Conservation (phyloP, 2,113 vertebrate genomes). For the Semicossyphus pulcher region DNA sequence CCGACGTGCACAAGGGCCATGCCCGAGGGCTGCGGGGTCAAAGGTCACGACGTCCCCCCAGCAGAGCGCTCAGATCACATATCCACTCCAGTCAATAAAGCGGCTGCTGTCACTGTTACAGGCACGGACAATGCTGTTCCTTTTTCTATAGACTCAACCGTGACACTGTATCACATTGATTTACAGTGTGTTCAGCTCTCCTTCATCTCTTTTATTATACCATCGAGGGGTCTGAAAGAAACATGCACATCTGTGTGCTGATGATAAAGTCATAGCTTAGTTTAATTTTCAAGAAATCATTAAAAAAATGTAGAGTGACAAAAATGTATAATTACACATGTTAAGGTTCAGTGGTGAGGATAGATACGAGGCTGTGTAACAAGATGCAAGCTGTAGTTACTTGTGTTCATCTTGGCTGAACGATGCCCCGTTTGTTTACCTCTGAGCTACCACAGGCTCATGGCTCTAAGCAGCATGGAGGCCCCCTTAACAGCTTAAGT, state of each 20-base stretch:
- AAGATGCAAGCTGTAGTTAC: conserved; percentile 1
- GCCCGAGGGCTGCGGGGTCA: conserved; percentile 77
- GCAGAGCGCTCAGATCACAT: conserved; percentile 76
- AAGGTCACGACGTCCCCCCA: conserved; percentile 68
- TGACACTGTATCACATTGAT: conserved; percentile 30
- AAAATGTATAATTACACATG: too few relatives aligned
- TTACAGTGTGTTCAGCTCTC: conserved; percentile 42
- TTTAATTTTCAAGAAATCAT: too few relatives aligned
- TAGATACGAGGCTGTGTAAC: too few relatives aligned
- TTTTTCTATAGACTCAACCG: conserved; percentile 50
- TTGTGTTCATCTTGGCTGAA: conserved; percentile 18
- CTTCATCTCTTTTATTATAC: conserved; percentile 7
- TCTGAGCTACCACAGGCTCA: conserved; percentile 3
- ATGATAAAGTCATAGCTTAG: too few relatives aligned
- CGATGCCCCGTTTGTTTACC: conserved; percentile 21
- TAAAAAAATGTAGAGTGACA: too few relatives aligned
- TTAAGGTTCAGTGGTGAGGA: too few relatives aligned
- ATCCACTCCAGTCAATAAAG: conserved; percentile 78
- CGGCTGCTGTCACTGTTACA: conserved; percentile 74
- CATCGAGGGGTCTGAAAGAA: not conserved
- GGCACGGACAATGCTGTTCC: conserved; percentile 62
- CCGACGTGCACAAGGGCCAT: conserved; percentile 67
- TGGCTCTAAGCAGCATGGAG: not conserved
- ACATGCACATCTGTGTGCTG: not conserved
- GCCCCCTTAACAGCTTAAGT: too few relatives aligned